A percentile compares a stretch with the other conserved stretches of the same genome.
phyloP scores from a whole-genome alignment of 30 jellyfish, hydroid and myxozoan genomes.

The Hydractinia symbiolongicarpus region DNA sequence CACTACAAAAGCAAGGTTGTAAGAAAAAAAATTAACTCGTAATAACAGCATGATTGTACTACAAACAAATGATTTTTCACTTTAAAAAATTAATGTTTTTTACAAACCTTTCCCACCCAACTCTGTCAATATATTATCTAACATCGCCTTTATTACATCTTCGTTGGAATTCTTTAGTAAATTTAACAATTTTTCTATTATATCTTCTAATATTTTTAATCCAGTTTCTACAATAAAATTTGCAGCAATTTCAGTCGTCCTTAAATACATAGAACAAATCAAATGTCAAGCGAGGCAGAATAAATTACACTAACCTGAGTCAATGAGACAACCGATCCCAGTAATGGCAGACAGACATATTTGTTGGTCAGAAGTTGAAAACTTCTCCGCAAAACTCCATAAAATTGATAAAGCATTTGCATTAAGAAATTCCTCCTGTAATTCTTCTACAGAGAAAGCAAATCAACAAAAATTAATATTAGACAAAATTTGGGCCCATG shows the following conservation, averaged over 20 bases:
- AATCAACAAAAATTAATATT: background rate
- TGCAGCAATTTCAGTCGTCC: too few relatives aligned
- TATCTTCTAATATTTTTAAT: background rate
- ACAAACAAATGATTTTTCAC: too few relatives aligned
- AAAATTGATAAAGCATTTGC: conserved; percentile 12
- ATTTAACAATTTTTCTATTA: background rate
- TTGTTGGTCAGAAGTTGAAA: background rate
- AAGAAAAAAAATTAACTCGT: too few relatives aligned
- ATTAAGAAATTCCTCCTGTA: conserved; percentile 19
- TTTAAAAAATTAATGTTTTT: too few relatives aligned
- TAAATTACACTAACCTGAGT: background rate
- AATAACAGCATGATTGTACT: too few relatives aligned
- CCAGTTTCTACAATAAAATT: background rate
- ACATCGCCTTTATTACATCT: background rate
- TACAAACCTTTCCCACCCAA: conserved; percentile 10
- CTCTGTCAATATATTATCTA: background rate
- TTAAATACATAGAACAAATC: too few relatives aligned
- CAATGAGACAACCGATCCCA: conserved; percentile 12
- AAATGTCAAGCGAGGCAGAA: background rate
- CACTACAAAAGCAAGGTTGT: too few relatives aligned
- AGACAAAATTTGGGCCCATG: too few relatives aligned
- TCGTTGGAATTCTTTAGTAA: background rate
- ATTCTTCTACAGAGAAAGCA: background rate
- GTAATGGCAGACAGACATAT: background rate
- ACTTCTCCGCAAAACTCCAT: background rate